phyloP scores from a whole-genome alignment of 92 coral and sea anemone genomes.

The Umimayanthus chanpuru region DNA sequence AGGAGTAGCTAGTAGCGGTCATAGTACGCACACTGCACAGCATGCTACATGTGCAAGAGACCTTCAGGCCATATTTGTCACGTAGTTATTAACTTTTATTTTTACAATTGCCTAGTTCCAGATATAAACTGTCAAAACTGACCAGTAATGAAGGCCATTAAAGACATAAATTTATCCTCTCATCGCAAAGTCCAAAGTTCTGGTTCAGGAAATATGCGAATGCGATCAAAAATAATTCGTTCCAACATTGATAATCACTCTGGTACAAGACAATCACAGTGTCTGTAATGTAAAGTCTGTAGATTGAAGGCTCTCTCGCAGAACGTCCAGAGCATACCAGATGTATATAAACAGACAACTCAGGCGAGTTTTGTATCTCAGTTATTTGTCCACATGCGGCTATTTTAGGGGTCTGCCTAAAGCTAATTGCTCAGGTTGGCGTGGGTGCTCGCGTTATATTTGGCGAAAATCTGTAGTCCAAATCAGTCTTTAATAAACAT shows the following conservation, averaged over 20 bases:
- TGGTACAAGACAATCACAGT: not conserved
- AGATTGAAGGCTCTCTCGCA: not conserved
- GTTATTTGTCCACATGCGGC: not conserved
- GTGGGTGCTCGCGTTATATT: not conserved
- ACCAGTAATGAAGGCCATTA: not conserved
- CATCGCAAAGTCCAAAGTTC: not conserved
- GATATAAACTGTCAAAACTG: not conserved
- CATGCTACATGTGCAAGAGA: not conserved
- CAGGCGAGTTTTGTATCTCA: not conserved
- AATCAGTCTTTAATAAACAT: not conserved
- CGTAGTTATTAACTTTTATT: not conserved
- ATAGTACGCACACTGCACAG: not conserved
- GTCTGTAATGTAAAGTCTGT: not conserved
- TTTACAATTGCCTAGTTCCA: not conserved
- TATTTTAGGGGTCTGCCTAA: not conserved
- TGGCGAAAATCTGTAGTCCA: not conserved
- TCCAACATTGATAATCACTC: not conserved
- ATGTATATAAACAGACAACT: not conserved
- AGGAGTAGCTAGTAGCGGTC: too few relatives aligned
- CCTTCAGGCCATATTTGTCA: constrained; percentile 26
- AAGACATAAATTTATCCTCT: not conserved
- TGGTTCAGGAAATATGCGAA: not conserved
- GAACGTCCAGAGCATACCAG: not conserved
- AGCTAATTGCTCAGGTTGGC: not conserved
- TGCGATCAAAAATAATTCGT: not conserved